These are phyloP conservation scores for Lasioglossum malachurum DNA, from an alignment of 2,888 invertebrate species.

Conservation along the genomic window DNA sequence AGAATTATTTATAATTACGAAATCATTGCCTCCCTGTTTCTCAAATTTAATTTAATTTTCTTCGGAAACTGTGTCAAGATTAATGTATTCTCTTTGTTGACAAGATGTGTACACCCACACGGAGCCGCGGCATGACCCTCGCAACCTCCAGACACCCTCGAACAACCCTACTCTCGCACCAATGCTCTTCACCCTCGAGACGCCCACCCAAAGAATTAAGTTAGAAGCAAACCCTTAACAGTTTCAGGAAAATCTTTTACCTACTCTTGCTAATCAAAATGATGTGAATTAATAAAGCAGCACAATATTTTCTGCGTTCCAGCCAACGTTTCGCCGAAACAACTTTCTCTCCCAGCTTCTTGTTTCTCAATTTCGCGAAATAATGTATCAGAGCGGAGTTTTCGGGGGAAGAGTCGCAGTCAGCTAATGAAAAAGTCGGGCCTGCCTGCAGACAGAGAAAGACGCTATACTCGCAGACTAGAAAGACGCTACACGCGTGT, in stretches of 20 bases:
- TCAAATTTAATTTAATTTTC: too few relatives aligned
- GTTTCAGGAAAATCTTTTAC: background rate
- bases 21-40: too few relatives aligned
- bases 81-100: too few relatives aligned
- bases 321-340: background rate
- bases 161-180: background rate
- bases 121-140: background rate
- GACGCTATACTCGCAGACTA: background rate
- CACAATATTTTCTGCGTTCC: background rate
- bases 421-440: background rate
- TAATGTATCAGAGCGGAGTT: background rate
- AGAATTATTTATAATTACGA: background rate
- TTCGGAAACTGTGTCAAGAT: too few relatives aligned
- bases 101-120: background rate
- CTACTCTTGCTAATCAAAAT: background rate
- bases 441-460: background rate
- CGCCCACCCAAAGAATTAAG: background rate
- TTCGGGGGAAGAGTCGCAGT: background rate
- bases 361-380: background rate
- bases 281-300: background rate
- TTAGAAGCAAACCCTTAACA: background rate
- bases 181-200: background rate
- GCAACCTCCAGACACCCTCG: background rate
- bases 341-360: background rate
- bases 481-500: background rate